These are phyloP conservation scores for Dryobates pubescens DNA, from an alignment of 2,797 vertebrate genomes.

Conservation along the genomic window DNA sequence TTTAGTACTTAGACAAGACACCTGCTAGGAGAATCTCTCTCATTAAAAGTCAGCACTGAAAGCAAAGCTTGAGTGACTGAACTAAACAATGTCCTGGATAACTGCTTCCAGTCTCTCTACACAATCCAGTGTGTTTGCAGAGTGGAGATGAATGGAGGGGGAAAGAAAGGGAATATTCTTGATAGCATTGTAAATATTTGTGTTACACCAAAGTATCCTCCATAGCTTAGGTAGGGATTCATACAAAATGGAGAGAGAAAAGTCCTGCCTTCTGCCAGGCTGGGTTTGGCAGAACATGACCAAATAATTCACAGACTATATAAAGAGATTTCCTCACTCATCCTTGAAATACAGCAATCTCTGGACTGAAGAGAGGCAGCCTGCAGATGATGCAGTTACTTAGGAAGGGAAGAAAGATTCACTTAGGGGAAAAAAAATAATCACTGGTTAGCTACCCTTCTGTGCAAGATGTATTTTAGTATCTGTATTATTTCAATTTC, in stretches of 20 bases:
- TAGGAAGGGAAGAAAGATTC: neutral
- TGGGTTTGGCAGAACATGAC: neutral
- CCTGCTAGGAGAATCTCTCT: neutral
- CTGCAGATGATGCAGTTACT: neutral
- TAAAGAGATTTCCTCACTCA: neutral
- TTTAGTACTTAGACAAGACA: neutral
- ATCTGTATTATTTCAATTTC: neutral
- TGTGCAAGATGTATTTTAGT: neutral
- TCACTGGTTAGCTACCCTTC: neutral
- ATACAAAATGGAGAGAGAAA: neutral
- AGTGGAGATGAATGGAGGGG: neutral
- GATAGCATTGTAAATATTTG: neutral
- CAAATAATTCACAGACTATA: neutral
- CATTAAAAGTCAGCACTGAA: neutral
- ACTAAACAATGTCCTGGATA: neutral
- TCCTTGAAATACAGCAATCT: neutral
- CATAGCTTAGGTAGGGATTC: neutral
- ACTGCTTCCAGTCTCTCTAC: neutral
- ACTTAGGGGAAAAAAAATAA: neutral
- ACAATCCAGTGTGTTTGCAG: neutral
- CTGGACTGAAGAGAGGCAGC: neutral
- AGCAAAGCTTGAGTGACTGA: neutral
- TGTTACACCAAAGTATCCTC: neutral
- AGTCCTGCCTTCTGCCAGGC: neutral
- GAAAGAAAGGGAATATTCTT: neutral